These are phyloP conservation scores for Heliangelus exortis DNA, from an alignment of 2,797 vertebrate species.

Conservation along the genomic window DNA sequence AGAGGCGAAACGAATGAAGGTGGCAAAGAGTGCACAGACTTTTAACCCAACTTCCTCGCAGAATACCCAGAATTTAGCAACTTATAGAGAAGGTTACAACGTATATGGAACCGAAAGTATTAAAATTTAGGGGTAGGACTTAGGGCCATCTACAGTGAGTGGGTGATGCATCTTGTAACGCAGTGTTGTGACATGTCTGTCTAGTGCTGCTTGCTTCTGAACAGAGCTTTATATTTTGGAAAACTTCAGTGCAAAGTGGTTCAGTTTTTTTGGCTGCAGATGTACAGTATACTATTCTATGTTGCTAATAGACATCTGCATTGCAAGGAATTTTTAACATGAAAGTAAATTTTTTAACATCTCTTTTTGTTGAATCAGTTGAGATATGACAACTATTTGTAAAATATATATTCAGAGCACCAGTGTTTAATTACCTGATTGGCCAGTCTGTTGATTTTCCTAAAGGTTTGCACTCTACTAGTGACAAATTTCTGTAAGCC, in stretches of 20 bases:
- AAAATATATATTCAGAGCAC: constrained; percentile 28
- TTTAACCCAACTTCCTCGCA: constrained; percentile 99
- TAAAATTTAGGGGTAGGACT: constrained; percentile 99
- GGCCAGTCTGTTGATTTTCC: not conserved
- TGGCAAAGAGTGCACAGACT: constrained; percentile 94
- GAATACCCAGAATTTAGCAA: constrained; percentile 99
- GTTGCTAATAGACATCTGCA: constrained; percentile 93
- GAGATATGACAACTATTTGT: not conserved
- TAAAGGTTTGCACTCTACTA: not conserved
- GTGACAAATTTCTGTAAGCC: constrained; percentile 11
- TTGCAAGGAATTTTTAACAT: constrained; percentile 76
- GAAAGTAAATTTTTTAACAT: constrained; percentile 36
- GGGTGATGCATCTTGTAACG: constrained; percentile 86
- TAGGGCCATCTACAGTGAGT: constrained; percentile 92
- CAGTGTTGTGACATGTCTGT: constrained; percentile 89
- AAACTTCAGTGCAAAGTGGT: constrained; percentile 83
- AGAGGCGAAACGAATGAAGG: constrained; percentile 99
- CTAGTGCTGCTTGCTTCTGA: constrained; percentile 88
- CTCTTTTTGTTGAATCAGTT: constrained; percentile 14
- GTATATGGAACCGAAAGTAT: constrained; percentile 99
- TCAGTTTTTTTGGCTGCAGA: constrained; percentile 92
- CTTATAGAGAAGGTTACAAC: constrained; percentile 99
- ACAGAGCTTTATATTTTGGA: constrained; percentile 82
- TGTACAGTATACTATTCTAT: constrained; percentile 82
- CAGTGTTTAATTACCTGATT: constrained; percentile 35